Evolutionary conservation across 2,888 invertebrate genomes (phyloP), one percentile per base, ranked within the genome.

Genomic region (Xestia rhomboidea): DNA sequence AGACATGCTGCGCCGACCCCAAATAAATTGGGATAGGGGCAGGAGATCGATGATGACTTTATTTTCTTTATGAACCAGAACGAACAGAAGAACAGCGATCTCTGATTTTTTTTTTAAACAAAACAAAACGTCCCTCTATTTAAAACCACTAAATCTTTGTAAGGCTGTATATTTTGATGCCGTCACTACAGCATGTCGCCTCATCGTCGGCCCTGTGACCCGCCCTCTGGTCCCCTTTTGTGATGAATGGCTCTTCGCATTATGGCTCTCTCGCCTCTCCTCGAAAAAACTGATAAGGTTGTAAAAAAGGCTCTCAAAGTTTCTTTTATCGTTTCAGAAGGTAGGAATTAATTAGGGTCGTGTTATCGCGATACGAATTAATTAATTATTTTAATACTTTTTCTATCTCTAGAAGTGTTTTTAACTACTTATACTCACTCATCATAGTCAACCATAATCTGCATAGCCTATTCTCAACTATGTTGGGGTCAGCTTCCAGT

Each of bases 231-330:
- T 57, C 86, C 82, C 66, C 74, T 67, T 81, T 73, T 77, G 44
- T 83, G 84, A 85, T 86, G 80, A 77, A 84, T 83, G 73, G 69
- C 80, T 60, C 66, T 86, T 79, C 51, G 41, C 76, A 70, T 79
- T 75, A 82, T 34, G 46, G 41, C 38, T 81, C 80, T 30, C 80
- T 68, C 62, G 62, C 62, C 60, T 51, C 67, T 75, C 66, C 38
- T 46, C n/a, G 60, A 51, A 34, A 79, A 5, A 54, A 76, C 27
- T 77, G 77, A 84, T 77, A 80, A 77, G 63, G 38, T 57, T 62
- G 77, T 67, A 68, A 80, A 82, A 82, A 83, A 83, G 54, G 30
- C 46, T 38, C 74, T 84, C 62, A 30, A 64, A 75, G 38, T 44
- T 57, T 75, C 18, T 72, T 68, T 68, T 73, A 74, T 79, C 69